A percentile compares a stretch with the other conserved stretches of the same genome.
phyloP scores from a whole-genome alignment of 2,113 vertebrate species.

The Coregonus clupeaformis region DNA sequence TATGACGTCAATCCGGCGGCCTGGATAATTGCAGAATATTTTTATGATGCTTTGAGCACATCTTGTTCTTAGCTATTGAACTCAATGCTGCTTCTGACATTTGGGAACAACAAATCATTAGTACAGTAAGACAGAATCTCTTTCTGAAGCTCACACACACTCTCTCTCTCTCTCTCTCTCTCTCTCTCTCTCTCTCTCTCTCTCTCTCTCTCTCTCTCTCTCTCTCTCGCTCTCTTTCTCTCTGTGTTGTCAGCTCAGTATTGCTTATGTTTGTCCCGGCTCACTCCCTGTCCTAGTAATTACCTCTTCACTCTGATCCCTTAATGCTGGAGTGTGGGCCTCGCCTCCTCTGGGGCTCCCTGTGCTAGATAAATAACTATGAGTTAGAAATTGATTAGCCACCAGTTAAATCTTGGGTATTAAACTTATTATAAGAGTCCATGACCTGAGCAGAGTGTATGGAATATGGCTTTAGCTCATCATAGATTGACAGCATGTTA shows the following conservation, averaged over 20 bases:
- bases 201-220: neutral
- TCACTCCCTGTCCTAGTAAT: constrained; percentile 53
- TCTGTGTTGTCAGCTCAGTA: constrained; percentile 7
- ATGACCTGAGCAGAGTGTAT: constrained; percentile 42
- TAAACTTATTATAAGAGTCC: constrained; percentile 62
- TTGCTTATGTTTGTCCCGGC: constrained; percentile 43
- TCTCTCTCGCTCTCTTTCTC: neutral
- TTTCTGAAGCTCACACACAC: neutral
- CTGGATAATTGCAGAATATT: neutral
- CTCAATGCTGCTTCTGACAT: neutral
- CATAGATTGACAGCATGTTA: constrained; percentile 43
- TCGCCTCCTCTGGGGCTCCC: constrained; percentile 51
- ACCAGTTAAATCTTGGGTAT: constrained; percentile 62
- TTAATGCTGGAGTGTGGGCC: constrained; percentile 55
- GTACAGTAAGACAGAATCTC: neutral
- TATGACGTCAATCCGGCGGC: too few relatives aligned
- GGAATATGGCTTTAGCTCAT: constrained; percentile 54
- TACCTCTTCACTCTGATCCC: constrained; percentile 57
- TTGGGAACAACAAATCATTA: neutral
- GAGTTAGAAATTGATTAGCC: constrained; percentile 73
- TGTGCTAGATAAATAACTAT: constrained; percentile 67
- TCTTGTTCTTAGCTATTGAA: neutral
- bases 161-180: too few relatives aligned
- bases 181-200: neutral
- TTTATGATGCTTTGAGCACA: too few relatives aligned